These are phyloP conservation scores for Limosa lapponica DNA, from an alignment of 2,797 vertebrate species.

Conservation along the genomic window DNA sequence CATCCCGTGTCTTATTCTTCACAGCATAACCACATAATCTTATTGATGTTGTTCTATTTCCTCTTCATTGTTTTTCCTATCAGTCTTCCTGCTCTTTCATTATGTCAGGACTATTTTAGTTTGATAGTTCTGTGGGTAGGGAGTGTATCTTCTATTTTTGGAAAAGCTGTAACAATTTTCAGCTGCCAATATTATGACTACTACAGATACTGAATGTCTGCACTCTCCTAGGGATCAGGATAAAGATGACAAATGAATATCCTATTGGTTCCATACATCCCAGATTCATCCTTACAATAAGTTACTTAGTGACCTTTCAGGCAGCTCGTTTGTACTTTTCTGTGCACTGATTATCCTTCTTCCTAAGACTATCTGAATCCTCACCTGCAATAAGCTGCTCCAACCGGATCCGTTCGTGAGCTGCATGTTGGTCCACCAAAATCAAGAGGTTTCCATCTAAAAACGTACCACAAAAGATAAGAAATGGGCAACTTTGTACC, in stretches of 20 bases:
- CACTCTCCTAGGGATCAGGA: not conserved
- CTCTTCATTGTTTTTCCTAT: slow-evolving; percentile 57
- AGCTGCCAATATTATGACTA: not conserved
- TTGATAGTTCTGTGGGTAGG: not conserved
- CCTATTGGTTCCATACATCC: not conserved
- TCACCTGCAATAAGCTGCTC: slow-evolving; percentile 92
- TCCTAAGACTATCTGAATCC: not conserved
- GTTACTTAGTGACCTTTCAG: not conserved
- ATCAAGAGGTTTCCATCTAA: slow-evolving; percentile 91
- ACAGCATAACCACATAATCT: slow-evolving; percentile 8
- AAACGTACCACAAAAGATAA: slow-evolving; percentile 3
- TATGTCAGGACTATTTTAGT: slow-evolving; percentile 47
- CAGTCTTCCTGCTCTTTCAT: slow-evolving; percentile 54
- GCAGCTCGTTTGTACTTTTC: not conserved
- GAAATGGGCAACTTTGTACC: not conserved
- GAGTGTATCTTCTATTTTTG: slow-evolving; percentile 11
- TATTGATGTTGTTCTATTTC: slow-evolving; percentile 47
- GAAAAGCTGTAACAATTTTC: not conserved
- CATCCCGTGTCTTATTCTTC: not conserved
- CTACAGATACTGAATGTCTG: not conserved
- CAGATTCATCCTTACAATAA: not conserved
- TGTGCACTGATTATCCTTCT: not conserved
- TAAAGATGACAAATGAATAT: not conserved
- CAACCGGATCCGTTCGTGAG: slow-evolving; percentile 93
- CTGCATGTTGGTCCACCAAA: slow-evolving; percentile 96